These are phyloP conservation scores for Anniella stebbinsi DNA, from an alignment of 2,797 vertebrate genomes.

Conservation along the genomic window DNA sequence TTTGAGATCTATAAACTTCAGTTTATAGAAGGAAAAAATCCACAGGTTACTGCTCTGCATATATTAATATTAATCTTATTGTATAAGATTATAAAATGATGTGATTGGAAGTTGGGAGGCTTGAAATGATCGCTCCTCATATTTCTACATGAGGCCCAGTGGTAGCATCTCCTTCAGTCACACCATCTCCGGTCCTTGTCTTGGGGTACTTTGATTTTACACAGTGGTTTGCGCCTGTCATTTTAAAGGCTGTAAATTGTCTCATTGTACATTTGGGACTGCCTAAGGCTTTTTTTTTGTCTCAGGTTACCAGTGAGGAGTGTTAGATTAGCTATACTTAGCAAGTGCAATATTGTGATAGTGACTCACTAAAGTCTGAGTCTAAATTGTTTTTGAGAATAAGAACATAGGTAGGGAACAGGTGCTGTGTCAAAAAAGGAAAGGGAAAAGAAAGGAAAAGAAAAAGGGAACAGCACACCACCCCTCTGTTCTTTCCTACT, in stretches of 20 bases:
- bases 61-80: background rate
- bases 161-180: background rate
- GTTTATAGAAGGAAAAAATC: no score
- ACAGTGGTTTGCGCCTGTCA: background rate
- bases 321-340: slow-evolving; percentile 26
- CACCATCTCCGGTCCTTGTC: background rate
- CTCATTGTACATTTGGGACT: background rate
- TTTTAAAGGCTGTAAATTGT: slow-evolving; percentile 10
- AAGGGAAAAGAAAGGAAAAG: background rate
- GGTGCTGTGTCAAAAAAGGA: background rate
- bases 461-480: background rate
- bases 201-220: background rate
- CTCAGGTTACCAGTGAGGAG: background rate
- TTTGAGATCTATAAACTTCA: background rate
- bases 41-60: background rate
- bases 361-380: slow-evolving; percentile 28
- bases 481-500: background rate
- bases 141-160: background rate
- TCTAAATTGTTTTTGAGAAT: slow-evolving; percentile 32
- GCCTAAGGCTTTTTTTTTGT: background rate
- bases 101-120: background rate
- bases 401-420: slow-evolving; percentile 6
- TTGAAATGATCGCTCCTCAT: background rate
- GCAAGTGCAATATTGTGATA: background rate
- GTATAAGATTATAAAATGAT: background rate